Base-by-base conservation (phyloP, 2,888 invertebrate species). In the Phalangium opilio region DNA sequence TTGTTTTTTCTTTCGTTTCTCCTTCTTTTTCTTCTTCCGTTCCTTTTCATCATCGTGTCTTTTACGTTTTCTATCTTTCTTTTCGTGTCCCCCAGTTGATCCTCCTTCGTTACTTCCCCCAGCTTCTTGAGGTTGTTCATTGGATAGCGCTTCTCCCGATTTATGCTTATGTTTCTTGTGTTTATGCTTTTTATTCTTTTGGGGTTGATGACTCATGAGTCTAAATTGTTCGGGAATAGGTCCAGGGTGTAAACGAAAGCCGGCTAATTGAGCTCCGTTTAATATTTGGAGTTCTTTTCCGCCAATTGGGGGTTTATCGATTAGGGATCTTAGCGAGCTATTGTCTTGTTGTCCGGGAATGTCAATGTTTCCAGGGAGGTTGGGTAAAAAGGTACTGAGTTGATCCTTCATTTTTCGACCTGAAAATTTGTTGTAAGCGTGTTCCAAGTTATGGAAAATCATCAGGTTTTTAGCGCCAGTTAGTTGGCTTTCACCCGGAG, bases 391-490 rank as follows among this genome's bases (percentile, higher is more conserved):
- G 12, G 93, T 89, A 36, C 91, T 90, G 50, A 95, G 70, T 48
- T 90, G 89, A 67, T 95, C 93, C 65, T 91, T 70, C 40, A 67
- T 62, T 53, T 68, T 68, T 46, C 67, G 66, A 12, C 51, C 50
- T 45, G 52, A 57, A 70, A 93, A 93, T 75, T 91, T 95, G 70
- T 85, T 91, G 68, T 93, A 90, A 17, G 93, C 89, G 70, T 95
- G 91, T 70, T 95, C 93, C 55, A 95, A 75, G 57, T 86, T 87
- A 78, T 95, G 85, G 73, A 86, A 82, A 63, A 83, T 82, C 86
- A 95, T 91, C 68, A 95, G 79, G 75, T 95, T 95, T 59, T 84
- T 90, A 61, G 91, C 89, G 55, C 95, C 95, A 53, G 93, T 95
- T 59, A 36, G 12, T 12, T 36, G 15, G 17, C 38, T 36, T 8